Base-by-base conservation (phyloP, 2,113 vertebrate species). In the Epinephelus fuscoguttatus region DNA sequence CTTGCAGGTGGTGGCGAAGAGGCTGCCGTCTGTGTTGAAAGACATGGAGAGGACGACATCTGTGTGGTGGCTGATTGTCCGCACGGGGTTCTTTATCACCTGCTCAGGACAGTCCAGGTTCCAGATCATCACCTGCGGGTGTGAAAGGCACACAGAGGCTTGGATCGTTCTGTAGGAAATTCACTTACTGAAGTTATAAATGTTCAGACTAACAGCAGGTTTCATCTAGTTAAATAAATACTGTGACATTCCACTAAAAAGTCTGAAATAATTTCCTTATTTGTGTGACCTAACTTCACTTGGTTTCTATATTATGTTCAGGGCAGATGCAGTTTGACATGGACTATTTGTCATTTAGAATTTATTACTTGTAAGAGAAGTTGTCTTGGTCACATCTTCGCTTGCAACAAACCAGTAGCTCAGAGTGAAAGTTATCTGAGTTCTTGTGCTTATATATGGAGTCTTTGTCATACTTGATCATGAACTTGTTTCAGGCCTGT, bases 31-130 rank as follows among this genome's bases (percentile, higher is more conserved):
- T 13, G 95, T 96, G 89, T 97, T 98, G 93, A 99, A 98, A 1
- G 97, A 97, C 97, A 99, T 97, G 84, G 97, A 98, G 37, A 98
- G 96, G 59, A 99, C 94, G 45, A 98, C 96, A 9, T 98, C 97
- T 5, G 93, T 91, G 89, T 99, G 98, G 84, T 90, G 91, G 0
- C 87, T 91, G 45, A 99, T 95, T 72, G 96, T 97, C 90, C 92
- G 95, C 84, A 97, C 94, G 0, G 98, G 97, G 15, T 90, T 96
- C 2, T 92, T 92, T 64, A 98, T 94, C 45, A 97, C 91, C 72
- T 81, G 13, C 0, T 96, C 96, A 0, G 85, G 78, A 75, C 90
- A 95, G 71, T 96, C 96, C 82, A 98, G 95, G 87, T 97, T 98
- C 97, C 97, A 98, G 92, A 98, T 94, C 97, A 99, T 98, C 81